Evolutionary conservation across 2,113 vertebrate species (phyloP).

Genomic region (Muscicapa adusta): DNA sequence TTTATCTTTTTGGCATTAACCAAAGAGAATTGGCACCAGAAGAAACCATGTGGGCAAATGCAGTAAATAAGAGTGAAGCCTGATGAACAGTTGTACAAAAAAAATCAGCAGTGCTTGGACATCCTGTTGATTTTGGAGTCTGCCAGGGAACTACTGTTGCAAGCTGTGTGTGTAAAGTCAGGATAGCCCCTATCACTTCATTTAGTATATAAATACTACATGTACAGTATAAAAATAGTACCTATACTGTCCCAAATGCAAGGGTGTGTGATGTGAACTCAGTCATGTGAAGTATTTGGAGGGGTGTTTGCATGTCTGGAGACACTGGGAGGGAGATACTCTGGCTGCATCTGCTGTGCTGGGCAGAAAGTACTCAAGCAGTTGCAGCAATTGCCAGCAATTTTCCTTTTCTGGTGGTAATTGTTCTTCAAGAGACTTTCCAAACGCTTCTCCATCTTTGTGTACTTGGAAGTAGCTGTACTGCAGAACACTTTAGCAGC

Average conservation of each 20-base stretch:
- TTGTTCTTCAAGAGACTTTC: background rate
- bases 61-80: background rate
- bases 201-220: too few species aligned
- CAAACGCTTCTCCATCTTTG: background rate
- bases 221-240: background rate
- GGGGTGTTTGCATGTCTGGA: background rate
- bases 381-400: background rate
- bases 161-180: background rate
- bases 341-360: background rate
- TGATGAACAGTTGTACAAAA: background rate
- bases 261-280: background rate
- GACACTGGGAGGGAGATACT: background rate
- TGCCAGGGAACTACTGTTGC: background rate
- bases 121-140: background rate
- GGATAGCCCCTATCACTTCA: background rate
- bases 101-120: background rate
- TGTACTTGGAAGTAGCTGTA: background rate
- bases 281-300: background rate
- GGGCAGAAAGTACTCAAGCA: background rate
- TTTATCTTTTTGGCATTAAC: background rate
- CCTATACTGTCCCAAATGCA: rapidly evolving
- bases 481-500: background rate
- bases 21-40: background rate
- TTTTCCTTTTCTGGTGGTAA: background rate
- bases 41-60: background rate